Percentiles rank a stretch among this genome's conserved stretches.
Conservation (phyloP, 2,113 vertebrate genomes). For the Trematomus loennbergii region DNA sequence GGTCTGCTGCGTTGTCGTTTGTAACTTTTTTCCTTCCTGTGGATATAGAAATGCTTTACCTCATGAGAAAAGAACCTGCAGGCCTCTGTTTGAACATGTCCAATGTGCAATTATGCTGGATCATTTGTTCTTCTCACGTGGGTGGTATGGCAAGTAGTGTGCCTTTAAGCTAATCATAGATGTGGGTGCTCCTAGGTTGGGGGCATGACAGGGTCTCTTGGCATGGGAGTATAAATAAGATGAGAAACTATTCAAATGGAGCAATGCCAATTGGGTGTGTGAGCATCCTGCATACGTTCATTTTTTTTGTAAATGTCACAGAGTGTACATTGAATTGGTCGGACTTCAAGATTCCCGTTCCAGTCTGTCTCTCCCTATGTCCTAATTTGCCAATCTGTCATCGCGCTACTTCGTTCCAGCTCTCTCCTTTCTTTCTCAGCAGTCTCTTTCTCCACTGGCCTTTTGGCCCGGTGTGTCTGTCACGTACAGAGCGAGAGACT, state of each 20-base stretch:
- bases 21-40: constrained; percentile 31
- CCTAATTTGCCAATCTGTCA: constrained; percentile 64
- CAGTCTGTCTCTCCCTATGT: constrained; percentile 34
- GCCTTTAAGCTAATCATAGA: constrained; percentile 76
- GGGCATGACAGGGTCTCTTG: constrained; percentile 64
- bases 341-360: constrained; percentile 35
- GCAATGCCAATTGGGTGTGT: constrained; percentile 3
- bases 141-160: constrained; percentile 78
- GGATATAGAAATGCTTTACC: constrained; percentile 36
- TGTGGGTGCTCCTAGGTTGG: constrained; percentile 57
- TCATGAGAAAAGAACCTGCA: constrained; percentile 56
- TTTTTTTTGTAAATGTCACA: not conserved
- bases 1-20: constrained; percentile 6
- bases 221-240: constrained; percentile 38
- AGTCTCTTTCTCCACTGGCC: constrained; percentile 43
- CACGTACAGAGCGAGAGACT: constrained; percentile 35
- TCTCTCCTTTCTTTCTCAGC: constrained; percentile 35
- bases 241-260: constrained; percentile 14
- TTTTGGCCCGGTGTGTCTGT: constrained; percentile 50
- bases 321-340: not conserved
- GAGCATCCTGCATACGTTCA: not conserved
- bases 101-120: constrained; percentile 73
- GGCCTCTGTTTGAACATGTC: constrained; percentile 73
- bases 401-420: constrained; percentile 26
- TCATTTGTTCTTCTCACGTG: constrained; percentile 75